Base-by-base conservation (phyloP, 2,888 invertebrate species). In the Cabera pusaria region DNA sequence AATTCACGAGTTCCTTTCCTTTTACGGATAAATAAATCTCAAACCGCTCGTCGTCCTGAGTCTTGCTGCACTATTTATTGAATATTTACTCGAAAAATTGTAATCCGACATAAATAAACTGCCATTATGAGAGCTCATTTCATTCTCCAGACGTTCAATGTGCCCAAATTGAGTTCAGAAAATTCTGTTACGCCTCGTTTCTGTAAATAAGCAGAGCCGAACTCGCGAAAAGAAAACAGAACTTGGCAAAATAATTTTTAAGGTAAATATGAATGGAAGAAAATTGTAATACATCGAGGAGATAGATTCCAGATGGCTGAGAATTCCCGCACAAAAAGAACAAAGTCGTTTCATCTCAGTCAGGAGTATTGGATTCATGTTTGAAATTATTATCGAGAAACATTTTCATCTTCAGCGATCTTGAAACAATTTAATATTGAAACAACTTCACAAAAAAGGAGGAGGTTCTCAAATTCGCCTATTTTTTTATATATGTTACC, bases 231-330 rank as follows among this genome's bases (percentile, higher is more conserved):
- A 59, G 64, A 74, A 75, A 76, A 74, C 72, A 73, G 64, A 68
- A 63, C 61, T 60, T 54, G 49, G 50, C 48, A 49, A 57, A 55
- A 50, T 51, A 64, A 59, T 66, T 63, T 34, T 67, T 62, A 59
- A 59, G 62, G 59, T 72, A 73, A 72, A 72, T 65, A 72, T 66
- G 56, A 65, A 53, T 62, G 52, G 50, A 52, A 64, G 62, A 67
- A 72, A 69, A 70, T 71, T 72, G 64, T 67, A 61, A 70, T 65
- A 67, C 61, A 64, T 67, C 56, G 62, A 59, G 25, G 37, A 57
- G 67, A 75, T 66, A 63, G 57, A 71, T 63, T 59, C 69, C 76
- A 74, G 77, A 78, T 73, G 74, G 63, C 68, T 61, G 52, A 49
- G 59, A 62, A 58, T 60, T 51, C 46, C 55, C 48, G 46, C 52